Percentiles rank a stretch among this genome's conserved stretches.
Conservation (phyloP, 64 coral and sea anemone species). For the Pocillopora damicornis region DNA sequence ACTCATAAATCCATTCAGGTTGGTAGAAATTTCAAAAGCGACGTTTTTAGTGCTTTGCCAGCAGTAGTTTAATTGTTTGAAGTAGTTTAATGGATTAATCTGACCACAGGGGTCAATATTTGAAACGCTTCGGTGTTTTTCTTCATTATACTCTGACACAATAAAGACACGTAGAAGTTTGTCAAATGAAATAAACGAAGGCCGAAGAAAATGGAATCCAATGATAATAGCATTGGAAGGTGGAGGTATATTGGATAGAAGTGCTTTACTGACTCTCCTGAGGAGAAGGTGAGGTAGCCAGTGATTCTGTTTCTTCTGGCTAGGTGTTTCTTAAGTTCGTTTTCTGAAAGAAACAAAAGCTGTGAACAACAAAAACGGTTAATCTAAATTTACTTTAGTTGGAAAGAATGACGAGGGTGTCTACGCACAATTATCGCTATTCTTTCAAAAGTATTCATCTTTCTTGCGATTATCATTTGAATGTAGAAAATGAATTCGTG, state of each 20-base stretch:
- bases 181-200: conserved; percentile 1
- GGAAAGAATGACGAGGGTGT: conserved; percentile 37
- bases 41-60: conserved; percentile 8
- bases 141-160: conserved; percentile 10
- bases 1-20: background rate
- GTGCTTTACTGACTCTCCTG: background rate
- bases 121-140: conserved; percentile 34
- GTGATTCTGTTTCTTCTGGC: background rate
- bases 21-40: conserved; percentile 32
- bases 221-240: background rate
- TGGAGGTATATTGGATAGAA: background rate
- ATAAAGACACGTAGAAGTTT: conserved; percentile 8
- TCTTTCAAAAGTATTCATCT: conserved; percentile 43
- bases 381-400: conserved; percentile 36
- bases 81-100: conserved; percentile 15
- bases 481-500: conserved; percentile 18
- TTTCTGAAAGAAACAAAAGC: conserved; percentile 23
- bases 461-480: conserved; percentile 34
- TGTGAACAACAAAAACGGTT: conserved; percentile 31
- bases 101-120: conserved; percentile 37
- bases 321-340: background rate
- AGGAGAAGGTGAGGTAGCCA: background rate
- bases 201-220: background rate
- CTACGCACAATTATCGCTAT: conserved; percentile 48
- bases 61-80: conserved; percentile 26